Conservation (phyloP, 2,888 invertebrate species). For the Cheilosia impressa region DNA sequence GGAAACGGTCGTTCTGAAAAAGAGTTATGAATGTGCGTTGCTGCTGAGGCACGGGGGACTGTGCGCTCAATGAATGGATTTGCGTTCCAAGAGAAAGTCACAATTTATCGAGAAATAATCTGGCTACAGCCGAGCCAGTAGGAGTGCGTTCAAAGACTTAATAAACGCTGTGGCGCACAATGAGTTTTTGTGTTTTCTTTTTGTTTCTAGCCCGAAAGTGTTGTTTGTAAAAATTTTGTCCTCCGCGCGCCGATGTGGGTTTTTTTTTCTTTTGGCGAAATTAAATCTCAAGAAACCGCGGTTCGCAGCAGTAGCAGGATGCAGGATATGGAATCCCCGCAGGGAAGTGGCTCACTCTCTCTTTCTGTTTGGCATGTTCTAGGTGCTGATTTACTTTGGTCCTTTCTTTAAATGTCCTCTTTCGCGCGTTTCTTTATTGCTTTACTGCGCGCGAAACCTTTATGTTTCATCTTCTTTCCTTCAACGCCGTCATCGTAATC, state of each 20-base stretch:
- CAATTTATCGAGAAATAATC: slow-evolving; percentile 69
- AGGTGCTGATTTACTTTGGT: slow-evolving; percentile 70
- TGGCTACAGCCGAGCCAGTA: slow-evolving; percentile 8
- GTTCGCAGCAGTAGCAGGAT: not conserved
- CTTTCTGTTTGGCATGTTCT: not conserved
- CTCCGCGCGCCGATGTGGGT: not conserved
- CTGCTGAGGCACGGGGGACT: not conserved
- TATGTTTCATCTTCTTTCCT: slow-evolving; percentile 48
- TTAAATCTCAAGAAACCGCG: slow-evolving; percentile 47
- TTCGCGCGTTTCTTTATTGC: slow-evolving; percentile 62
- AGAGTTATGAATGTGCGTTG: slow-evolving; percentile 22
- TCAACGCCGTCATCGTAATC: slow-evolving; percentile 23
- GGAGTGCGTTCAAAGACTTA: slow-evolving; percentile 9
- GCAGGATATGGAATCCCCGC: slow-evolving; percentile 25
- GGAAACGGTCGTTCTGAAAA: slow-evolving; percentile 38
- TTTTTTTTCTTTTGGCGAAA: slow-evolving; percentile 22
- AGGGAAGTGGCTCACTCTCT: slow-evolving; percentile 38
- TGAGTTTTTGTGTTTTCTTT: not conserved
- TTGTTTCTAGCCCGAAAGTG: slow-evolving; percentile 28
- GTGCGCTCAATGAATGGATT: slow-evolving; percentile 61
- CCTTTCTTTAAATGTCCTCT: slow-evolving; percentile 62
- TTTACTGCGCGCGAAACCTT: slow-evolving; percentile 56
- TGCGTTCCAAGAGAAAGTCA: slow-evolving; percentile 67
- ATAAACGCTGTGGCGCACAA: slow-evolving; percentile 31
- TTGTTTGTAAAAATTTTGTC: slow-evolving; percentile 4